A percentile compares a stretch with the other conserved stretches of the same genome.
Evolutionary conservation across 1,140 invertebrate species (phyloP).

Genomic region (Odontomachus brunneus): DNA sequence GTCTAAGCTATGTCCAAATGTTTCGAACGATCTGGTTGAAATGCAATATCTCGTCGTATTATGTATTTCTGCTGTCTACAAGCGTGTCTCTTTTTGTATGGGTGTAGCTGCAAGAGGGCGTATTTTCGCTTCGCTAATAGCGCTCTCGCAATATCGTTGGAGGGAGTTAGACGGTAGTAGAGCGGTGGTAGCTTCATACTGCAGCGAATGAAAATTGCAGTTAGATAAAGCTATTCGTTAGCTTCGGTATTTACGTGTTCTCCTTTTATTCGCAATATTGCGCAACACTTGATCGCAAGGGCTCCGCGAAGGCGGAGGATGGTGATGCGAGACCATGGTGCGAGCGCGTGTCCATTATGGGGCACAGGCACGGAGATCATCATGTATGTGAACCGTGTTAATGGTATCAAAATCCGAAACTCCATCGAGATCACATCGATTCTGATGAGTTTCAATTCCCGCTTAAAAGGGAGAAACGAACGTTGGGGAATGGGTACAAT

Average conservation of each 20-base stretch:
- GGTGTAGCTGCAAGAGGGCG: conserved; percentile 6
- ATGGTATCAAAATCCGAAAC: background rate
- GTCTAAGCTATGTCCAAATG: no score
- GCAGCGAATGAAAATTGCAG: conserved; percentile 40
- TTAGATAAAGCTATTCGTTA: conserved; percentile 37
- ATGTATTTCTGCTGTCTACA: conserved; percentile 19
- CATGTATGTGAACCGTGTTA: background rate
- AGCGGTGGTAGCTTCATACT: conserved; percentile 24
- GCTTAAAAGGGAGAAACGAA: conserved; percentile 13
- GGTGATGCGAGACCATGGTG: no score
- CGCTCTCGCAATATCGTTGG: conserved; percentile 45
- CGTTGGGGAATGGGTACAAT: background rate
- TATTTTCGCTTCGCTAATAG: conserved; percentile 52
- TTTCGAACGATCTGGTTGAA: background rate
- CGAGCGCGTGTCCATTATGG: no score
- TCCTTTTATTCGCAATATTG: conserved; percentile 3
- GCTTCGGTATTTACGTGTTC: conserved; percentile 4
- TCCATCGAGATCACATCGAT: conserved; percentile 11
- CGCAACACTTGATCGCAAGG: background rate
- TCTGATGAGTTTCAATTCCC: conserved; percentile 1
- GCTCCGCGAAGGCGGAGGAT: no score
- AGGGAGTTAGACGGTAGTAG: conserved; percentile 41
- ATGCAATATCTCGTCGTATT: conserved; percentile 1
- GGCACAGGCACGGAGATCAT: background rate
- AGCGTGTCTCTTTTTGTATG: conserved; percentile 21